Evolutionary conservation across 2,888 invertebrate species (phyloP).

Genomic region (Cheilosia grossa): DNA sequence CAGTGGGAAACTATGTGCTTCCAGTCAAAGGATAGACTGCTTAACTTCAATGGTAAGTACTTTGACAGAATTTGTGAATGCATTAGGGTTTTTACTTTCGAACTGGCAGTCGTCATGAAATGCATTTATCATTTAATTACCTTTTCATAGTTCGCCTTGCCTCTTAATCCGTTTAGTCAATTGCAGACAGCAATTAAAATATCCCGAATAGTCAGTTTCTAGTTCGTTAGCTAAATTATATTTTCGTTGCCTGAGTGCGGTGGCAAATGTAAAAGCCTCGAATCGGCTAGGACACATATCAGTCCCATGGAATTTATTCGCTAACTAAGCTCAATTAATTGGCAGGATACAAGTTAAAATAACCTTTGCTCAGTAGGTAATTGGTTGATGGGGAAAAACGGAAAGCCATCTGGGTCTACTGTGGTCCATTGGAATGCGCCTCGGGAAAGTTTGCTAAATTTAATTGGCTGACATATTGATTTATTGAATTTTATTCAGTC

Average conservation of each 20-base stretch:
- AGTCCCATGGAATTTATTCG: slow-evolving; percentile 16
- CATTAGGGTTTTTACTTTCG: background rate
- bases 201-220: slow-evolving; percentile 7
- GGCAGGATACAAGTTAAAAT: slow-evolving; percentile 26
- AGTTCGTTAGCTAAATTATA: slow-evolving; percentile 9
- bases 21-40: slow-evolving; percentile 53
- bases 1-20: slow-evolving; percentile 59
- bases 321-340: slow-evolving; percentile 49
- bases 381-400: slow-evolving; percentile 29
- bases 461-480: background rate
- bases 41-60: slow-evolving; percentile 54
- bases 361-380: slow-evolving; percentile 18
- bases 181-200: slow-evolving; percentile 25
- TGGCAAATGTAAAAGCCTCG: slow-evolving; percentile 20
- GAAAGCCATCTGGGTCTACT: slow-evolving; percentile 14
- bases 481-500: background rate
- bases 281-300: slow-evolving; percentile 13
- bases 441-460: background rate
- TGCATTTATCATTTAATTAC: background rate
- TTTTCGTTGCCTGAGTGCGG: slow-evolving; percentile 16
- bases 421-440: background rate
- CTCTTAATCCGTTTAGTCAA: slow-evolving; percentile 11
- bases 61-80: background rate
- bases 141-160: background rate
- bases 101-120: background rate